phyloP scores from a whole-genome alignment of 2,888 invertebrate species.

The Chymomyza procnemis region DNA sequence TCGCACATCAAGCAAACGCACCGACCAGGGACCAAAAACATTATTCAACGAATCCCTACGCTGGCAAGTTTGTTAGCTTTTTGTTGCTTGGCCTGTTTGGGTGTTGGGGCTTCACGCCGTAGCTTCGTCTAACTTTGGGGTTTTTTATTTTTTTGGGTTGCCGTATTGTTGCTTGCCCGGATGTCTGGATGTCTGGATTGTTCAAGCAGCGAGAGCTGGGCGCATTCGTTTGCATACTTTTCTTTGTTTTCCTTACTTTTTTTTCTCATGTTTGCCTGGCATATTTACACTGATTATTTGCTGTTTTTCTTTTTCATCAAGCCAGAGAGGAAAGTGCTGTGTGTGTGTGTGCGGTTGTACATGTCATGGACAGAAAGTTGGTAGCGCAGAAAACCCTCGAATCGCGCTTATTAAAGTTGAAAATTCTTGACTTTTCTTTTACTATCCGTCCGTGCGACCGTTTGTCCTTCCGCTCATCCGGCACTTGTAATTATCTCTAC shows the following conservation, averaged over 20 bases:
- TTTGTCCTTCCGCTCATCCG: neutral
- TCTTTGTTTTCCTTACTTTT: slow-evolving; percentile 24
- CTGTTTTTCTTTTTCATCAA: slow-evolving; percentile 1
- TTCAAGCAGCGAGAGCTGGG: neutral
- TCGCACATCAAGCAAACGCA: slow-evolving; percentile 11
- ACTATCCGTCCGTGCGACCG: slow-evolving; percentile 14
- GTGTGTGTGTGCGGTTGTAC: neutral
- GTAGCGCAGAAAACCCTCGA: neutral
- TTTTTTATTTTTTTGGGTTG: neutral
- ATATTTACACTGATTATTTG: slow-evolving; percentile 45
- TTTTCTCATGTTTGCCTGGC: slow-evolving; percentile 15
- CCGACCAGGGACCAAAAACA: neutral
- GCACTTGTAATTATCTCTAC: neutral
- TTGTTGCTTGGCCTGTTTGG: neutral
- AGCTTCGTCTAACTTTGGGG: neutral
- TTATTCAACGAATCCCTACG: neutral
- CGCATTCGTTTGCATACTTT: neutral
- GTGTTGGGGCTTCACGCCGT: neutral
- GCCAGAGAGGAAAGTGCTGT: neutral
- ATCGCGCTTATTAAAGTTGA: slow-evolving; percentile 31
- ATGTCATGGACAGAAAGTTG: neutral
- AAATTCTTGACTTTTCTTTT: slow-evolving; percentile 15
- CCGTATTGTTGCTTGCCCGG: neutral
- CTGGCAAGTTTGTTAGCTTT: neutral
- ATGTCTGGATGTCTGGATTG: neutral